phyloP scores from a whole-genome alignment of 1,140 invertebrate genomes.

The Drosophila pseudoananassae region DNA sequence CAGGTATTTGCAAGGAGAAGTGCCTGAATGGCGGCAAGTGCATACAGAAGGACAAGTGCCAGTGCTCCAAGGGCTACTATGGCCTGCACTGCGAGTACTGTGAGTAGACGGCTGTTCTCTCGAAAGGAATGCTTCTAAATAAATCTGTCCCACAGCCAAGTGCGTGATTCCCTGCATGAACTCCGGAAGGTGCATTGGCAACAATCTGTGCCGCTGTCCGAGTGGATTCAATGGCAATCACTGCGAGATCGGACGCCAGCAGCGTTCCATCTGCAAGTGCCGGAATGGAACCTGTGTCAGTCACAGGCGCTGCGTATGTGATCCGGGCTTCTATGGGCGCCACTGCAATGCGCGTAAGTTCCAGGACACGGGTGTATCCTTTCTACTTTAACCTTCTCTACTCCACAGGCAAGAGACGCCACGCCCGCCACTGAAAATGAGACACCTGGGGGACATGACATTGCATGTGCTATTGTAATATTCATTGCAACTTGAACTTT shows the following conservation, averaged over 20 bases:
- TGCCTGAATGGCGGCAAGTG: slow-evolving; percentile 98
- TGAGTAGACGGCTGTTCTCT: slow-evolving; percentile 85
- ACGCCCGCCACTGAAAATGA: slow-evolving; percentile 42
- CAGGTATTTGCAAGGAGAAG: slow-evolving; percentile 95
- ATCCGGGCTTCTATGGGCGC: slow-evolving; percentile 68
- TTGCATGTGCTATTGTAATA: slow-evolving; percentile 49
- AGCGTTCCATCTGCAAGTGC: slow-evolving; percentile 89
- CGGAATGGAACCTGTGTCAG: slow-evolving; percentile 89
- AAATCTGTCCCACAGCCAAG: slow-evolving; percentile 87
- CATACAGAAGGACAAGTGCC: slow-evolving; percentile 95
- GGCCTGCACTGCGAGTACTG: slow-evolving; percentile 95
- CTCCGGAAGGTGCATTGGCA: slow-evolving; percentile 92
- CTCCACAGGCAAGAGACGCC: slow-evolving; percentile 51
- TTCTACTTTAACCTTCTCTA: neutral
- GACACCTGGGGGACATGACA: slow-evolving; percentile 3
- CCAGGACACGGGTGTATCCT: neutral
- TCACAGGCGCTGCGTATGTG: slow-evolving; percentile 87
- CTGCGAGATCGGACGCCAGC: slow-evolving; percentile 91
- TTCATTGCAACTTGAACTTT: slow-evolving; percentile 33
- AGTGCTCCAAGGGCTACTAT: slow-evolving; percentile 95
- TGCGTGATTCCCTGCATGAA: slow-evolving; percentile 95
- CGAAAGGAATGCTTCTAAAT: neutral
- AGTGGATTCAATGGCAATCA: slow-evolving; percentile 92
- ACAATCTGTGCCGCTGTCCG: slow-evolving; percentile 93
- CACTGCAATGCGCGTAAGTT: slow-evolving; percentile 75